Evolutionary conservation across 2,797 vertebrate genomes (phyloP).

Genomic region (Lagodon rhomboides): DNA sequence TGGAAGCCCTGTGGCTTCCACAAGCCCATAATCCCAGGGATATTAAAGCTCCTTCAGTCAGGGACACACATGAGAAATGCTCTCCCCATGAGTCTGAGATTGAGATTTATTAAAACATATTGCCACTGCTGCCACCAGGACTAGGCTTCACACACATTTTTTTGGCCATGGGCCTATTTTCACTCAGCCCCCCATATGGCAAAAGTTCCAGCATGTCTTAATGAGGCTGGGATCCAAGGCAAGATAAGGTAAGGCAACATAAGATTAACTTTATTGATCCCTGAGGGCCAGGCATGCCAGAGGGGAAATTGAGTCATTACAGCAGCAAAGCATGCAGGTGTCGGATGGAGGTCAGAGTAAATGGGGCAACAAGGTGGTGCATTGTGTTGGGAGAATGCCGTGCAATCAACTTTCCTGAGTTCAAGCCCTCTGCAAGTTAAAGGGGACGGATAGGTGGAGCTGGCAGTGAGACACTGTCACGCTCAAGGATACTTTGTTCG

Average conservation of each 20-base stretch:
- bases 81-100: slow-evolving; percentile 41
- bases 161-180: slow-evolving; percentile 46
- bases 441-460: not conserved
- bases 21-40: slow-evolving; percentile 44
- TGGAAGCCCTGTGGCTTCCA: slow-evolving; percentile 45
- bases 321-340: slow-evolving; percentile 50
- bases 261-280: slow-evolving; percentile 81
- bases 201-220: slow-evolving; percentile 65
- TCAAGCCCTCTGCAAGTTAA: slow-evolving; percentile 18
- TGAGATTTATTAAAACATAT: slow-evolving; percentile 63
- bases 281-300: slow-evolving; percentile 59
- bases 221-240: slow-evolving; percentile 66
- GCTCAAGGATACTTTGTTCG: slow-evolving; percentile 22
- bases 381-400: slow-evolving; percentile 48
- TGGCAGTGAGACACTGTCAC: slow-evolving; percentile 13
- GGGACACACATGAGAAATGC: slow-evolving; percentile 52
- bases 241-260: slow-evolving; percentile 74
- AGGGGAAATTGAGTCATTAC: slow-evolving; percentile 74
- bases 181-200: slow-evolving; percentile 49
- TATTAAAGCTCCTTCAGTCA: slow-evolving; percentile 51
- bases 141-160: slow-evolving; percentile 45
- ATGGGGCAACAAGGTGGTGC: slow-evolving; percentile 52
- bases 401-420: slow-evolving; percentile 36
- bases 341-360: slow-evolving; percentile 50
- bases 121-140: slow-evolving; percentile 43